Conservation (phyloP, 2,113 vertebrate genomes). For the Cebus imitator region DNA sequence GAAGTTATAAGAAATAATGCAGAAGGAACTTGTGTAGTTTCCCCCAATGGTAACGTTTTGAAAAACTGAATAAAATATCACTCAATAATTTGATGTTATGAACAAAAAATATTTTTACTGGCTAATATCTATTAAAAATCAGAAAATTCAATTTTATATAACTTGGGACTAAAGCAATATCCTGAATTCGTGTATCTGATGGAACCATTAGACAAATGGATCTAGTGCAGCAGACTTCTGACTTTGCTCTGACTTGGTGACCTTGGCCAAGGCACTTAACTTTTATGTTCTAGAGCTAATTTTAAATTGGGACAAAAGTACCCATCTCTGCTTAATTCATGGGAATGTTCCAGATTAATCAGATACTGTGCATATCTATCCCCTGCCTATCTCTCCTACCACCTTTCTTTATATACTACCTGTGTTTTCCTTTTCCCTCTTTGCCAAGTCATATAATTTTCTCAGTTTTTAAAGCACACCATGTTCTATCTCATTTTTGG, state of each 20-base stretch:
- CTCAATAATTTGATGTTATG: conserved; percentile 7
- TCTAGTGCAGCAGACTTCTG: background rate
- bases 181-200: background rate
- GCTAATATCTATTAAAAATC: background rate
- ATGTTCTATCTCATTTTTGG: background rate
- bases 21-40: background rate
- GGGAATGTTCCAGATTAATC: background rate
- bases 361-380: background rate
- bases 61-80: background rate
- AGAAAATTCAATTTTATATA: conserved; percentile 44
- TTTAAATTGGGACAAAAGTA: background rate
- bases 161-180: background rate
- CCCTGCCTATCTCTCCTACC: background rate
- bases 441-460: background rate
- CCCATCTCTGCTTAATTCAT: background rate
- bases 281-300: background rate
- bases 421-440: background rate
- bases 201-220: conserved; percentile 20
- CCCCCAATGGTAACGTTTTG: background rate
- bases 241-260: background rate
- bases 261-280: conserved; percentile 8
- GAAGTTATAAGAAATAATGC: background rate
- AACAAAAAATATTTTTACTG: background rate
- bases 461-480: background rate
- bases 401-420: background rate